Evolutionary conservation across 2,113 vertebrate species (phyloP), one percentile per base, ranked within the genome.

Genomic region (Archocentrus centrarchus): DNA sequence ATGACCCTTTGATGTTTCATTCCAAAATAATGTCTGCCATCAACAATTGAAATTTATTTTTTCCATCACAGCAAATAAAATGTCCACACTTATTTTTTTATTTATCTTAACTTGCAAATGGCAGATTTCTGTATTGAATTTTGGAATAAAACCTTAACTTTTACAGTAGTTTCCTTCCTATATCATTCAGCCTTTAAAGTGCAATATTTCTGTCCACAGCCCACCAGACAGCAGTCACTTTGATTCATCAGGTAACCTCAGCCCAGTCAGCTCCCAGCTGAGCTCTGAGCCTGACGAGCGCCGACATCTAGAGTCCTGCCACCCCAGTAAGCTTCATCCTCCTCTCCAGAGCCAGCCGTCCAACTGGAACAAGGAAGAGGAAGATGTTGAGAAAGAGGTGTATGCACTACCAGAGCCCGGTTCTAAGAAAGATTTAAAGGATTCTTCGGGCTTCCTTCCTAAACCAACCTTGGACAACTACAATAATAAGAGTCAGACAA

Each of bases 221-320:
- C 97, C 97, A 24, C 95, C 93, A 82, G 96, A 97, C 91, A 97
- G 97, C 90, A 97, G 97, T 90, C 96, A 95, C 86, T 98, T 97
- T 3, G 96, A 97, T 81, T 99, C 98, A 15, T 98, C 97, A 14
- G 97, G 97, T 58, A 98, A 98, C 89, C 95, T 98, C 82, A 99
- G 98, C 91, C 97, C 97, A 82, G 94, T 93, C 60, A 98, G 97
- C 91, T 98, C 98, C 86, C 97, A 97, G 89, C 95, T 97, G 63
- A 98, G 94, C 85, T 94, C 95, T 3, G 97, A 97, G 59, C 96
- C 95, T 0, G 97, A 98, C 32, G 97, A 97, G n/a, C 94, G 47
- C 66, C 93, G 83, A 1, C 96, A 96, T 70, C 93, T 80, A 2
- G 93, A 94, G 61, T 90, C 86, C 0, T 84, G 90, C 88, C 92